Percentiles rank a stretch among this genome's conserved stretches.
Conservation (phyloP, 2,113 vertebrate genomes). For the Boulengeromyrus knoepffleri region DNA sequence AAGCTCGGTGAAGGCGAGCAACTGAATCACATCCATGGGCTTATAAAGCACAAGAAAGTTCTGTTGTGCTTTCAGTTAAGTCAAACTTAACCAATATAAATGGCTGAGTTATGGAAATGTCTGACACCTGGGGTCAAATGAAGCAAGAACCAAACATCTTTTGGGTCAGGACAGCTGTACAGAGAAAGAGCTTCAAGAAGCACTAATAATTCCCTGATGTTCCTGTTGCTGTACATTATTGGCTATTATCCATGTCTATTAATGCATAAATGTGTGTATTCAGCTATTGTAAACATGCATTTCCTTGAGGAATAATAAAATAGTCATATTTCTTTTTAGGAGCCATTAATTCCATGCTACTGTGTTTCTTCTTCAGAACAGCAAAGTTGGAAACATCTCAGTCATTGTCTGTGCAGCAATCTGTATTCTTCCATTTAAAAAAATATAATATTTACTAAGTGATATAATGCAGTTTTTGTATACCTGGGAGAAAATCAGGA, state of each 20-base stretch:
- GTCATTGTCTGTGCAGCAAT: background rate
- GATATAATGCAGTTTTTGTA: background rate
- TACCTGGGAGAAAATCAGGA: background rate
- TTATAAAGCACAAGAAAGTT: background rate
- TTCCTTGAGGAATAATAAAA: background rate
- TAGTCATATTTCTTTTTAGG: background rate
- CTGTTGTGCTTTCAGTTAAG: background rate
- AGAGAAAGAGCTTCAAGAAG: background rate
- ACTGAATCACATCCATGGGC: background rate
- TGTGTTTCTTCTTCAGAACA: background rate
- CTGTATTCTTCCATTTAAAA: background rate
- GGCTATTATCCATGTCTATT: background rate
- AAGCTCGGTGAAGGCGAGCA: background rate
- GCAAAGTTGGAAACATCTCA: background rate
- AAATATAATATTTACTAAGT: background rate
- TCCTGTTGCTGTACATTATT: background rate
- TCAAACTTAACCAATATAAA: background rate
- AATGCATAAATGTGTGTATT: background rate
- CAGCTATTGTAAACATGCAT: background rate
- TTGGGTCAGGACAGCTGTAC: background rate
- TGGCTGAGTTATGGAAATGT: background rate
- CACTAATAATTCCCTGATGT: background rate
- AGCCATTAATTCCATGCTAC: background rate
- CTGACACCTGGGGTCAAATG: background rate
- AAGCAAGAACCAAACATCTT: background rate